Conservation (phyloP, 2,888 invertebrate genomes). For the Empis stercorea region DNA sequence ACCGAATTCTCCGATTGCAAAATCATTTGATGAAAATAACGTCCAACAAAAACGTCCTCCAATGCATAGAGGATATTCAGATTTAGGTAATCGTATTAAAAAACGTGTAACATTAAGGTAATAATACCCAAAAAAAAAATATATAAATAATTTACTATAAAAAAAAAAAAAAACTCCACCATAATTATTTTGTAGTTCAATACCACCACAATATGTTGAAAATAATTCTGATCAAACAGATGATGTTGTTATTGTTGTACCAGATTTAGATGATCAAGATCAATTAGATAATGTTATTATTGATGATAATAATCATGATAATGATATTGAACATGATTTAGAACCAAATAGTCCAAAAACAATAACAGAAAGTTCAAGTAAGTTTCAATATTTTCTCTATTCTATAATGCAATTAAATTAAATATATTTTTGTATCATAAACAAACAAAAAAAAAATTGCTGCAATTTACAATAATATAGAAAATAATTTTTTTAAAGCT, state of each 20-base stretch:
- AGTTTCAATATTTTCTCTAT: slow-evolving; percentile 15
- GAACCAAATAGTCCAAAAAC: slow-evolving; percentile 44
- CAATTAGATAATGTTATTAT: slow-evolving; percentile 20
- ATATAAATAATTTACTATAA: background rate
- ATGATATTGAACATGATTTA: slow-evolving; percentile 21
- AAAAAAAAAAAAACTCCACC: background rate
- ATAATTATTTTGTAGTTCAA: slow-evolving; percentile 27
- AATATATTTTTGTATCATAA: slow-evolving; percentile 8
- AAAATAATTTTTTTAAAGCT: no score
- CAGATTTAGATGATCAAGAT: slow-evolving; percentile 32
- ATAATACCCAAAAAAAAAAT: slow-evolving; percentile 15
- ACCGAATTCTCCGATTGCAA: slow-evolving; percentile 60
- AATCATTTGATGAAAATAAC: slow-evolving; percentile 36
- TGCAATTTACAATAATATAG: no score
- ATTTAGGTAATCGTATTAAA: slow-evolving; percentile 65
- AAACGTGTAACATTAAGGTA: slow-evolving; percentile 77
- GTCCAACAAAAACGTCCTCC: slow-evolving; percentile 32
- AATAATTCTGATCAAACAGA: slow-evolving; percentile 25
- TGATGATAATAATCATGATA: slow-evolving; percentile 17
- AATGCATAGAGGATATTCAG: slow-evolving; percentile 59
- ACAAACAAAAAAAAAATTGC: no score
- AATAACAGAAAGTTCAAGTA: slow-evolving; percentile 53
- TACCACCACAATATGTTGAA: slow-evolving; percentile 33
- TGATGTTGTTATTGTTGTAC: slow-evolving; percentile 42
- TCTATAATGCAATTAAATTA: background rate